phyloP scores from a whole-genome alignment of 2,888 invertebrate species.

The Tenthredo distinguenda region DNA sequence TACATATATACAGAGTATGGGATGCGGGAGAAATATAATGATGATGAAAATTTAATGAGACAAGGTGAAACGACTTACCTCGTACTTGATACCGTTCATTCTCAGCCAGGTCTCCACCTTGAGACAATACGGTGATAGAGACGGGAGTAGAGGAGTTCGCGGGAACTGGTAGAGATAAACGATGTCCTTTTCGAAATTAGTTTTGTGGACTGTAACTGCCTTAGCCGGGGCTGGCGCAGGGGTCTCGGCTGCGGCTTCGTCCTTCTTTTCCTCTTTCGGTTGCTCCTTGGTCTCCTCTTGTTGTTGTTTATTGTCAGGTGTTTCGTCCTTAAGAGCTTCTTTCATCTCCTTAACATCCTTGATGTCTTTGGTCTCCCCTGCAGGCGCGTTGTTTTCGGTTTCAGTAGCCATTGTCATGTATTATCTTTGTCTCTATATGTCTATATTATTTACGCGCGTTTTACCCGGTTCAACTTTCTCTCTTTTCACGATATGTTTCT shows the following conservation, averaged over 20 bases:
- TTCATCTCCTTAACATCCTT: slow-evolving; percentile 81
- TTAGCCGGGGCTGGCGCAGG: slow-evolving; percentile 84
- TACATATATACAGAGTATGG: neutral
- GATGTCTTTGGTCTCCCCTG: slow-evolving; percentile 82
- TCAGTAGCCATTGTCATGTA: slow-evolving; percentile 86
- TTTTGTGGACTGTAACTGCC: slow-evolving; percentile 89
- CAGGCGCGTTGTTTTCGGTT: slow-evolving; percentile 86
- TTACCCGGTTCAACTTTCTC: neutral
- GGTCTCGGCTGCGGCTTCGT: slow-evolving; percentile 78
- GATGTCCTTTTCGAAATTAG: slow-evolving; percentile 94
- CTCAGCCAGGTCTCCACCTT: slow-evolving; percentile 98
- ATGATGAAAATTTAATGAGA: neutral
- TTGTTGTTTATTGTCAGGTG: slow-evolving; percentile 74
- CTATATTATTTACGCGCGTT: slow-evolving; percentile 12
- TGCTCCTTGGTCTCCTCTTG: slow-evolving; percentile 67
- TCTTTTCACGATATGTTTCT: slow-evolving; percentile 27
- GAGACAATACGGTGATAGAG: slow-evolving; percentile 94
- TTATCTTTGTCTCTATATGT: slow-evolving; percentile 16
- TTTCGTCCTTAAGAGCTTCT: slow-evolving; percentile 79
- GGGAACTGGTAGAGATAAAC: slow-evolving; percentile 97
- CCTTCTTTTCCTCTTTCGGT: slow-evolving; percentile 76
- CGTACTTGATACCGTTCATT: slow-evolving; percentile 94
- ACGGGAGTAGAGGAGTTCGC: slow-evolving; percentile 93
- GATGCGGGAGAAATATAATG: neutral
- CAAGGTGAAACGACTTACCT: slow-evolving; percentile 83